A percentile compares a stretch with the other conserved stretches of the same genome.
Conservation (phyloP, 1,140 invertebrate genomes). For the Macrocentrus cingulum region DNA sequence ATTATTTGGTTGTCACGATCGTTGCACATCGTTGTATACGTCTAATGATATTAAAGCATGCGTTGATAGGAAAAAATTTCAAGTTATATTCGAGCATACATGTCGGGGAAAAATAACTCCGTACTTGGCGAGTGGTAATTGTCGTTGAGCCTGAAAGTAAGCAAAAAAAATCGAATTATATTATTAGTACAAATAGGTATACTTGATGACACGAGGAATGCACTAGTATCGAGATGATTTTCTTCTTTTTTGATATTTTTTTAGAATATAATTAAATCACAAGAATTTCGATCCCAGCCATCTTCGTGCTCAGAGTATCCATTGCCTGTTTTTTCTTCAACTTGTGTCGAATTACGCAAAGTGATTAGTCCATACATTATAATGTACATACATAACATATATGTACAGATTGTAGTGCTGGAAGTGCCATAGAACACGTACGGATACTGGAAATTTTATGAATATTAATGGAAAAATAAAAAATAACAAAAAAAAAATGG, state of each 20-base stretch:
- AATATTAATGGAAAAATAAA: constrained; percentile 19
- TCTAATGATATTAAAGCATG: constrained; percentile 1
- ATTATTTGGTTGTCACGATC: background rate
- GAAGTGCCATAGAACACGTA: constrained; percentile 30
- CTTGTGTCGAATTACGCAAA: constrained; percentile 14
- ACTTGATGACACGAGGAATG: constrained; percentile 17
- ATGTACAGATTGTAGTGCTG: constrained; percentile 31
- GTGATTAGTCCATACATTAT: constrained; percentile 30
- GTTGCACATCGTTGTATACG: constrained; percentile 1
- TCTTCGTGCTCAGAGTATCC: constrained; percentile 9
- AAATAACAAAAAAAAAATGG: constrained; percentile 13
- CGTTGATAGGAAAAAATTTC: background rate
- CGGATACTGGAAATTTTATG: constrained; percentile 26
- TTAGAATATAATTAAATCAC: constrained; percentile 29
- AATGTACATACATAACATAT: constrained; percentile 28
- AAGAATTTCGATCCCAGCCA: background rate
- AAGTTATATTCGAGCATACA: background rate
- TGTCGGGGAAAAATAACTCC: background rate
- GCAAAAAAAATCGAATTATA: constrained; percentile 18
- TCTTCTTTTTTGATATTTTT: constrained; percentile 14
- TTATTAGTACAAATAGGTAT: constrained; percentile 16
- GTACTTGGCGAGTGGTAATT: constrained; percentile 5
- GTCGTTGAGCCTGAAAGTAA: constrained; percentile 14
- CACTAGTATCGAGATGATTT: background rate
- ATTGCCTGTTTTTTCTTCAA: constrained; percentile 9